phyloP scores from a whole-genome alignment of 2,113 vertebrate genomes.

The Riparia riparia region DNA sequence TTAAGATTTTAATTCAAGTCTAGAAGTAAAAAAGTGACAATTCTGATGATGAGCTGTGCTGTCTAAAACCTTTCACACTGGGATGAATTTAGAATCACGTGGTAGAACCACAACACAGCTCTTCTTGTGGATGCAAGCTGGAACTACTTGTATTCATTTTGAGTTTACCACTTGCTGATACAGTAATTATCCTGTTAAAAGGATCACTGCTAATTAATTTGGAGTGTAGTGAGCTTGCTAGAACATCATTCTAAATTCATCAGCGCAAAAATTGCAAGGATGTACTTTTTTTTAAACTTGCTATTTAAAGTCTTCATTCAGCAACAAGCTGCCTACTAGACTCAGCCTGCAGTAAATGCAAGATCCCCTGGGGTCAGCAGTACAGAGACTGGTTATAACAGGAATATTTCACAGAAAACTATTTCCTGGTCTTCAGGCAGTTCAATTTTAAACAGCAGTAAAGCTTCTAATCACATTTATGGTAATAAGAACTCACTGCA shows the following conservation, averaged over 20 bases:
- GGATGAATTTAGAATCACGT: not conserved
- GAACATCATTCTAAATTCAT: constrained; percentile 45
- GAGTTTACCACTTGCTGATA: constrained; percentile 36
- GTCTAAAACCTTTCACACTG: not conserved
- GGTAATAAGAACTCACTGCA: not conserved
- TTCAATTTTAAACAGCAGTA: constrained; percentile 15
- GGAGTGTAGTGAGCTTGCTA: constrained; percentile 12
- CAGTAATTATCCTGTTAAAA: constrained; percentile 39
- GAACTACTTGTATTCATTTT: not conserved
- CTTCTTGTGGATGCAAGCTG: not conserved
- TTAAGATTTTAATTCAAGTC: constrained; percentile 16
- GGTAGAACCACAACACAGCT: not conserved
- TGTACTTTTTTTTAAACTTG: not conserved
- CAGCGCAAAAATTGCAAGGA: constrained; percentile 38
- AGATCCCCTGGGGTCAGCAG: not conserved
- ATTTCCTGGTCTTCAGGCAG: constrained; percentile 16
- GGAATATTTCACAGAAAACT: constrained; percentile 13
- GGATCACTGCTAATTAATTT: constrained; percentile 52
- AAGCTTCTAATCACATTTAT: not conserved
- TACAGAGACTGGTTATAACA: constrained; percentile 11
- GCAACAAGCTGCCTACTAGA: not conserved
- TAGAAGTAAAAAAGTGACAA: not conserved
- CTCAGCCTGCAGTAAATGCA: constrained; percentile 25
- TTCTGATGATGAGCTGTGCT: not conserved
- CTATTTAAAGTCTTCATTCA: constrained; percentile 33